A percentile compares a stretch with the other conserved stretches of the same genome.
Conservation (phyloP, 2,888 invertebrate genomes). For the Apeira syringaria region DNA sequence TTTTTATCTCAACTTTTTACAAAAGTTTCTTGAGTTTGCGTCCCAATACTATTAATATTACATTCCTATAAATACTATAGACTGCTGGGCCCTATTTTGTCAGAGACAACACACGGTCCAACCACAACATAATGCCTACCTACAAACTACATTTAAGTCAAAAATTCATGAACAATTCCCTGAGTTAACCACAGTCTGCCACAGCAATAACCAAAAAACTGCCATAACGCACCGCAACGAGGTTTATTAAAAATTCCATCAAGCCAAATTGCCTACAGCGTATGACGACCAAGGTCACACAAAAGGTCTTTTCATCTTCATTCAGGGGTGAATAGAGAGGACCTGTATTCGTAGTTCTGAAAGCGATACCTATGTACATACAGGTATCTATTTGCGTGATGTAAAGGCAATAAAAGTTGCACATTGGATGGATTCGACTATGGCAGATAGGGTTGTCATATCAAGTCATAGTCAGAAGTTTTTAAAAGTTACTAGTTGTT, state of each 20-base stretch:
- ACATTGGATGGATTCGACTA: slow-evolving; percentile 18
- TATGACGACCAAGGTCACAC: slow-evolving; percentile 50
- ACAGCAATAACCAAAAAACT: slow-evolving; percentile 58
- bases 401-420: slow-evolving; percentile 9
- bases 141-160: slow-evolving; percentile 32
- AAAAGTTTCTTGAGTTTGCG: too few relatives aligned
- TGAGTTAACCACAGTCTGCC: slow-evolving; percentile 30
- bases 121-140: neutral
- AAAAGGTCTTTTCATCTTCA: slow-evolving; percentile 54
- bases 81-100: too few relatives aligned
- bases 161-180: slow-evolving; percentile 64
- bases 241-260: slow-evolving; percentile 76
- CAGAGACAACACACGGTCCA: too few relatives aligned
- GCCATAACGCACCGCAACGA: slow-evolving; percentile 54
- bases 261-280: slow-evolving; percentile 54
- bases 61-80: too few relatives aligned
- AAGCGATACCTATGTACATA: slow-evolving; percentile 18
- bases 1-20: too few relatives aligned
- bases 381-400: slow-evolving; percentile 1
- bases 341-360: slow-evolving; percentile 20
- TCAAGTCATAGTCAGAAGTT: too few relatives aligned
- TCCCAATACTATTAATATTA: too few relatives aligned
- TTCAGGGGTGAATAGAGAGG: slow-evolving; percentile 26
- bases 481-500: too few relatives aligned
- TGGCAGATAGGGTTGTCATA: neutral